phyloP scores from a whole-genome alignment of 2,113 vertebrate species.

The Poecilia latipinna region DNA sequence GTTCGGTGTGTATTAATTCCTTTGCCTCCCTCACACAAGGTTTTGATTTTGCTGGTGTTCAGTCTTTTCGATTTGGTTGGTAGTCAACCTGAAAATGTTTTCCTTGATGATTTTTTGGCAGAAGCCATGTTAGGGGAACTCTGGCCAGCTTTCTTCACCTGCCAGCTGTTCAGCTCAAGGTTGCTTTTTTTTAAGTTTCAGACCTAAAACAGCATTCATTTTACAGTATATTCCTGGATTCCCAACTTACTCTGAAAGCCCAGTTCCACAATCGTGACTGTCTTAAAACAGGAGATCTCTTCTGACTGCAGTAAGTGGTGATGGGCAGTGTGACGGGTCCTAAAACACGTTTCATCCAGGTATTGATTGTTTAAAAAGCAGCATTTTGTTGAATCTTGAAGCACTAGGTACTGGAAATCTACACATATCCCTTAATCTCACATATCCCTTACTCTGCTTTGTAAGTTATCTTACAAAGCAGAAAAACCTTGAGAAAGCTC shows the following conservation, averaged over 20 bases:
- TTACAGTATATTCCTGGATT: conserved; percentile 1
- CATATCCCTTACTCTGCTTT: neutral
- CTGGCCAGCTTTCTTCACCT: conserved; percentile 52
- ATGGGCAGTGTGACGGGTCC: conserved; percentile 32
- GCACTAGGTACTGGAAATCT: conserved; percentile 10
- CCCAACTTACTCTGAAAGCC: conserved; percentile 52
- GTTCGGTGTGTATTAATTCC: conserved; percentile 43
- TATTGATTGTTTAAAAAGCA: conserved; percentile 47
- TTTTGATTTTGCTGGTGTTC: conserved; percentile 55
- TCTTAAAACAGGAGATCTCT: conserved; percentile 56
- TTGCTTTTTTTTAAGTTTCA: conserved; percentile 35
- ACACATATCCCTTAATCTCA: neutral
- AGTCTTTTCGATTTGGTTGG: conserved; percentile 59
- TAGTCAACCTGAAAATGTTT: conserved; percentile 70
- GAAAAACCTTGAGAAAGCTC: neutral
- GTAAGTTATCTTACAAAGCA: conserved; percentile 1
- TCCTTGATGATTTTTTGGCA: conserved; percentile 65
- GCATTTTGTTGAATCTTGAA: conserved; percentile 12
- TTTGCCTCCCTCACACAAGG: conserved; percentile 27
- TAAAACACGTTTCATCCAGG: conserved; percentile 42
- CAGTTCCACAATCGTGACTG: conserved; percentile 60
- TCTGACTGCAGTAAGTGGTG: conserved; percentile 43
- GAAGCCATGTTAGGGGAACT: conserved; percentile 37
- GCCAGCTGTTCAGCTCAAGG: conserved; percentile 58
- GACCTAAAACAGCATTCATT: conserved; percentile 44